Evolutionary conservation across 1,140 invertebrate species (phyloP), one percentile per base, ranked within the genome.

Genomic region (Metaphire vulgaris): DNA sequence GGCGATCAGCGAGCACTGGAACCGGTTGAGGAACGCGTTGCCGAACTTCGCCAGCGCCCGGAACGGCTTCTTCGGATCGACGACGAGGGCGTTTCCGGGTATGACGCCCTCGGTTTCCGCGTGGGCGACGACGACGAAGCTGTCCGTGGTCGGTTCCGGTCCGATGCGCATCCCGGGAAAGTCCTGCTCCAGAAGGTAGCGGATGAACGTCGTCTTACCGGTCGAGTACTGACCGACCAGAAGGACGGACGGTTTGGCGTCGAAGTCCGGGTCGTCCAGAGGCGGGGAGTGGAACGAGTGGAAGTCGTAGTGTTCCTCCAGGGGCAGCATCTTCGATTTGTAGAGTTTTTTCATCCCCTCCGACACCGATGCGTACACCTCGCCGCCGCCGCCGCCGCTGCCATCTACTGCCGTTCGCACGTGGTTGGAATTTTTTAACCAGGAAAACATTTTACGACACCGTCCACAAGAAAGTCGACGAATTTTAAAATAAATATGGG

Each of bases 151-250:
- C 64, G 88, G 88, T 79, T 89, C 85, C 56, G 87, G 87, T 21
- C 87, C 87, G 64, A 87, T 88, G 12, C 85, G 80, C 32, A 86
- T 84, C 32, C 87, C 87, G 6, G 85, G 85, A 77, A 87, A 87
- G 75, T 87, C 85, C 74, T 83, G 80, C 69, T 87, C 72, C 32
- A 87, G 75, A 6, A 87, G 73, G 79, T 86, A 86, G 79, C 94
- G 92, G 77, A 99, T 99, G 83, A 98, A 98, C 0, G 96, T 98
- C 0, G 97, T 99, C 89, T 99, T 99, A 78, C 97, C 97, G 0
- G 96, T 98, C 0, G 97, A 99, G 86, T 99, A 99, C 84, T 99
- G 96, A 0, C 97, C 97, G 56, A 99, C 94, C 0, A 99, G 87
- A 34, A 99, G 86, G 75, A 99, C 96, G 95, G 99, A 97, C 0